These are phyloP conservation scores for Drosophila ezoana DNA, from an alignment of 2,888 invertebrate species.

Conservation along the genomic window DNA sequence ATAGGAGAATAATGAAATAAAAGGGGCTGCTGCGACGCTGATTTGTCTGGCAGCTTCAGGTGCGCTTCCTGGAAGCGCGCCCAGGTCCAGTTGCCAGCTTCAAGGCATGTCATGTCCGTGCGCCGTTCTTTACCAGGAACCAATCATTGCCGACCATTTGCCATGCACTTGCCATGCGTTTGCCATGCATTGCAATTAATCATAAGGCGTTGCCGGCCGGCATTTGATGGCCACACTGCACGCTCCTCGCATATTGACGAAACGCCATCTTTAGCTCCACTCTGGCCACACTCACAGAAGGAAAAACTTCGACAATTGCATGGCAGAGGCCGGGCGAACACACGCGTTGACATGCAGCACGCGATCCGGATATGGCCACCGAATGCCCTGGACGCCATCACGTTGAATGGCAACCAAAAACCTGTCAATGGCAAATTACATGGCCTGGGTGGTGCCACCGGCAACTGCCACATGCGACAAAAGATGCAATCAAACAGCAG, in stretches of 20 bases:
- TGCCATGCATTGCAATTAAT: slow-evolving; percentile 63
- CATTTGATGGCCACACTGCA: slow-evolving; percentile 64
- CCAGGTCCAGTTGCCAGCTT: neutral
- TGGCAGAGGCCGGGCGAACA: slow-evolving; percentile 50
- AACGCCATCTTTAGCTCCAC: slow-evolving; percentile 55
- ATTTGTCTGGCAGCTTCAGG: slow-evolving; percentile 58
- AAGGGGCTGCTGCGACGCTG: slow-evolving; percentile 59
- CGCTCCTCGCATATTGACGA: slow-evolving; percentile 50
- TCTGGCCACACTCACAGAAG: slow-evolving; percentile 51
- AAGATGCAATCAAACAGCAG: slow-evolving; percentile 70
- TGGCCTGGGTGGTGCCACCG: slow-evolving; percentile 47
- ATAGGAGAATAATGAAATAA: neutral
- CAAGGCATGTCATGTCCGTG: slow-evolving; percentile 40
- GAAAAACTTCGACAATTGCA: slow-evolving; percentile 68
- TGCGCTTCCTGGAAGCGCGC: slow-evolving; percentile 48
- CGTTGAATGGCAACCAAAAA: slow-evolving; percentile 52
- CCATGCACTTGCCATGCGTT: slow-evolving; percentile 50
- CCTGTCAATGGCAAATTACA: slow-evolving; percentile 78
- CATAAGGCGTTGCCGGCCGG: slow-evolving; percentile 60
- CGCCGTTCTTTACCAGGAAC: slow-evolving; percentile 67
- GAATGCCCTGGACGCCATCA: slow-evolving; percentile 23
- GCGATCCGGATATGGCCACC: slow-evolving; percentile 67
- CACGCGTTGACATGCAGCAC: slow-evolving; percentile 83
- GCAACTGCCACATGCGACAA: slow-evolving; percentile 66
- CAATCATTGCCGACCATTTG: slow-evolving; percentile 67